Conservation (phyloP, 2,113 vertebrate genomes). For the Cryptomyrus ogoouensis region DNA sequence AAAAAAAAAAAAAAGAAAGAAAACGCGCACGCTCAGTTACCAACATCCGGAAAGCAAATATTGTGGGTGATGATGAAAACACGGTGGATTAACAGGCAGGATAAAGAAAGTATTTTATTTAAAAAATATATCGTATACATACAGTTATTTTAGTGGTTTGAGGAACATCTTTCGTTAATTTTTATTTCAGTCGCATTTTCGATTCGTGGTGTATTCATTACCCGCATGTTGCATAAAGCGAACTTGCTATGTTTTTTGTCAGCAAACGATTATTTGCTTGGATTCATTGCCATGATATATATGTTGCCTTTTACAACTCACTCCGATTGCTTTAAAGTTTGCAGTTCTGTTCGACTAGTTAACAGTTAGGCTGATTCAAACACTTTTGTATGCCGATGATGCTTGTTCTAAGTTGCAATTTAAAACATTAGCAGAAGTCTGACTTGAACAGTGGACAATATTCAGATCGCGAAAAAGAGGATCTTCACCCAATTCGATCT, state of each 20-base stretch:
- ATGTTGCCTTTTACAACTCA: neutral
- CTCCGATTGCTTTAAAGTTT: neutral
- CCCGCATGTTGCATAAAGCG: neutral
- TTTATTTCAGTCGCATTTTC: neutral
- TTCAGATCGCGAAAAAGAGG: neutral
- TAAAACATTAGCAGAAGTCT: neutral
- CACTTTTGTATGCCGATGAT: neutral
- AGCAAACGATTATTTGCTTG: neutral
- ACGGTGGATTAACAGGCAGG: conserved; percentile 28
- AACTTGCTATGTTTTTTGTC: neutral
- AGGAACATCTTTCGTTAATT: neutral
- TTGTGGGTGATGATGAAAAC: conserved; percentile 39
- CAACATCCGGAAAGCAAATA: conserved; percentile 20
- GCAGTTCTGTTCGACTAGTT: neutral
- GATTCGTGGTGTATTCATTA: no score
- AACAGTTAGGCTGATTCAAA: neutral
- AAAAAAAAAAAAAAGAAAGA: no score
- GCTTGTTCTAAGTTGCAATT: neutral
- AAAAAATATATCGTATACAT: neutral
- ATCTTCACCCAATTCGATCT: neutral
- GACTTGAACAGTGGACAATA: neutral
- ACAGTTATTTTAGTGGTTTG: neutral
- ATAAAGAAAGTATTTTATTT: conserved; percentile 42
- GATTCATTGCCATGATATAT: neutral
- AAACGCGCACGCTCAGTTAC: conserved; percentile 12